Conservation (phyloP, 2,888 invertebrate species). For the Pollenia angustigena region DNA sequence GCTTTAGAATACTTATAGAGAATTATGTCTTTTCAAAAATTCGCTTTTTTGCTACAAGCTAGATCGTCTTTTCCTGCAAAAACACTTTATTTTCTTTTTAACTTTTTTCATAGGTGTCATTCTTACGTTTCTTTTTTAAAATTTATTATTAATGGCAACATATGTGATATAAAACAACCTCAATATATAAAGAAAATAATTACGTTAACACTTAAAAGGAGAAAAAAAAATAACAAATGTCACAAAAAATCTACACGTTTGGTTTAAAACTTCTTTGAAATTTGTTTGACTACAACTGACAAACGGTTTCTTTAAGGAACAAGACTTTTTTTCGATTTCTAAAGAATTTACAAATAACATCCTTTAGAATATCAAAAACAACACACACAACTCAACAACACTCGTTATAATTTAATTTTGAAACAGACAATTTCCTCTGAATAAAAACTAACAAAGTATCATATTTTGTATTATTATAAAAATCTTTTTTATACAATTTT, state of each 20-base stretch:
- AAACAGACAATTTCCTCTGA: neutral
- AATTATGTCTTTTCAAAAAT: neutral
- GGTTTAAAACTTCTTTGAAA: neutral
- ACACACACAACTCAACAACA: neutral
- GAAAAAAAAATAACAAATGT: neutral
- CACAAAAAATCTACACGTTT: neutral
- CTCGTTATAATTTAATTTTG: constrained; percentile 16
- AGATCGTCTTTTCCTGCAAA: neutral
- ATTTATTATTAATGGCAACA: neutral
- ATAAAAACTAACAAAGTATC: neutral
- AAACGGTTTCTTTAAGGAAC: neutral
- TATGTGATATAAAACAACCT: neutral
- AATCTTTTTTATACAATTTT: neutral
- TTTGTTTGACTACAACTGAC: neutral
- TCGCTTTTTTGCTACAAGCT: neutral
- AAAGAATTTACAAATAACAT: neutral
- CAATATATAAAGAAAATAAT: neutral
- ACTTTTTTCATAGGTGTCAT: neutral
- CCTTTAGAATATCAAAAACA: neutral
- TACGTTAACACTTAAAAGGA: neutral
- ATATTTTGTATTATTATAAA: neutral
- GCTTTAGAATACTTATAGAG: too few relatives aligned
- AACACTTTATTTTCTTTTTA: neutral
- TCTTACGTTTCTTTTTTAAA: neutral
- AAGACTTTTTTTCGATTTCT: neutral